Percentiles rank a stretch among this genome's conserved stretches.
These are phyloP conservation scores for Tetragonisca angustula DNA, from an alignment of 2,888 invertebrate genomes.

Conservation along the genomic window DNA sequence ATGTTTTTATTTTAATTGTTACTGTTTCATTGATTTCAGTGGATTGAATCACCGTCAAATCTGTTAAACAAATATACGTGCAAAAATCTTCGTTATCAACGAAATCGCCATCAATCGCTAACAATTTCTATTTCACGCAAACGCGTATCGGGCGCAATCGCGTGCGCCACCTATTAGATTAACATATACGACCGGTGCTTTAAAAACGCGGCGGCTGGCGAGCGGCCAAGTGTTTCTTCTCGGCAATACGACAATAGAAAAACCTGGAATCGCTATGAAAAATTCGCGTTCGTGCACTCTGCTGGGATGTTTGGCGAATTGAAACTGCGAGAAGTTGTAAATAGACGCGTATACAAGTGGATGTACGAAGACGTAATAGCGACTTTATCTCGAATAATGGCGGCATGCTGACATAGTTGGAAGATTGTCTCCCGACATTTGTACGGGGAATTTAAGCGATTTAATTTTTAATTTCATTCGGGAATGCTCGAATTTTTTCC, in stretches of 20 bases:
- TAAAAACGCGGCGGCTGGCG: background rate
- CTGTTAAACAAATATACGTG: background rate
- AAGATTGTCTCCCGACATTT: background rate
- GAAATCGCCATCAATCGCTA: background rate
- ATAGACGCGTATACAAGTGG: background rate
- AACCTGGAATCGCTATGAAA: background rate
- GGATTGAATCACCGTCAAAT: no score
- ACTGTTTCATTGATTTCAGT: no score
- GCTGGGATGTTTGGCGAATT: background rate
- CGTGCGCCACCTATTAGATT: slow-evolving; percentile 35
- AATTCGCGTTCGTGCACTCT: background rate
- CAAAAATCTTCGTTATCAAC: background rate
- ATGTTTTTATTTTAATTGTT: no score
- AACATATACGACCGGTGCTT: slow-evolving; percentile 19
- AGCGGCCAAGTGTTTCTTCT: slow-evolving; percentile 6
- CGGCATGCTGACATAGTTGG: background rate
- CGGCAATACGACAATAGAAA: slow-evolving; percentile 2
- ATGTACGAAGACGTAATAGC: background rate
- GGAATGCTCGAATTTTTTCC: no score
- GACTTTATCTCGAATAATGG: background rate
- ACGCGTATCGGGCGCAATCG: slow-evolving; percentile 17
- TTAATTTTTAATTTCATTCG: no score
- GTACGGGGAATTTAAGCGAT: background rate
- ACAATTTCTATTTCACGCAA: background rate
- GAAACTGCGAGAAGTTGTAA: background rate